phyloP scores from a whole-genome alignment of 2,888 invertebrate species.

The Dermolepida albohirtum region DNA sequence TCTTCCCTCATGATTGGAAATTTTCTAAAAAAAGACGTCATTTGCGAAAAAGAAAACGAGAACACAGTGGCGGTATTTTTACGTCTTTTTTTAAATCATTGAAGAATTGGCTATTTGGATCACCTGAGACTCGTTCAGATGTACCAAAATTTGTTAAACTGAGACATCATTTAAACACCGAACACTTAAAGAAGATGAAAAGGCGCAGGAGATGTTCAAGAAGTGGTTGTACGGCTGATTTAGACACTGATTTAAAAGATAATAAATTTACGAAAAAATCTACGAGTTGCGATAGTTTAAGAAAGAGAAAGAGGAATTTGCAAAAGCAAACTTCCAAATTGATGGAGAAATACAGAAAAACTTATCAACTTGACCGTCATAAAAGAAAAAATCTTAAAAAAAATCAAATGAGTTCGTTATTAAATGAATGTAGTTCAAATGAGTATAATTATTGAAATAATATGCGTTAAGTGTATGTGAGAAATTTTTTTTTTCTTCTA shows the following conservation, averaged over 20 bases:
- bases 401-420: background rate
- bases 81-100: background rate
- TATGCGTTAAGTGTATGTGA: background rate
- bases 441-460: background rate
- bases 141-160: background rate
- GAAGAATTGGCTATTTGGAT: slow-evolving; percentile 20
- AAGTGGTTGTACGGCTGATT: slow-evolving; percentile 10
- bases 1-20: slow-evolving; percentile 38
- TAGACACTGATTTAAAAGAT: background rate
- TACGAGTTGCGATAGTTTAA: background rate
- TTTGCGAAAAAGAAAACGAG: background rate
- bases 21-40: slow-evolving; percentile 7
- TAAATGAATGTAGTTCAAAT: background rate
- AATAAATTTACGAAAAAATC: background rate
- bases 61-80: background rate
- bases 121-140: background rate
- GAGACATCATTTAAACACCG: background rate
- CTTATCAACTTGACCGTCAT: background rate
- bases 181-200: slow-evolving; percentile 6
- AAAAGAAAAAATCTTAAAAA: slow-evolving; percentile 1
- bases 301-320: background rate
- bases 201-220: slow-evolving; percentile 18
- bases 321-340: slow-evolving; percentile 3
- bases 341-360: slow-evolving; percentile 4
- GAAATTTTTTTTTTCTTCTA: too few relatives aligned